A percentile compares a stretch with the other conserved stretches of the same genome.
These are phyloP conservation scores for Norana najaformis DNA, from an alignment of 2,888 invertebrate species.

Conservation along the genomic window DNA sequence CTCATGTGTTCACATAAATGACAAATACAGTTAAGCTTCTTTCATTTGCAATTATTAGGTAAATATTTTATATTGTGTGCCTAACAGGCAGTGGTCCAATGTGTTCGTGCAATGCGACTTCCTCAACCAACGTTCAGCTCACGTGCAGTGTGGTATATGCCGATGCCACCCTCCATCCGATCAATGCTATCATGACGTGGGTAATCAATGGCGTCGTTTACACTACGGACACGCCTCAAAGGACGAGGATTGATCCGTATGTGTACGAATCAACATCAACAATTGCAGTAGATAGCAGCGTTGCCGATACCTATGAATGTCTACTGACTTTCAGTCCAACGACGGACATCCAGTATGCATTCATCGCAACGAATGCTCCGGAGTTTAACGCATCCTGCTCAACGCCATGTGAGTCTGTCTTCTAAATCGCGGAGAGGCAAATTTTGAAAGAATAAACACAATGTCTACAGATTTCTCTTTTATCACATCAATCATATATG, in stretches of 20 bases:
- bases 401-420: background rate
- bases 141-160: background rate
- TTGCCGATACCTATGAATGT: background rate
- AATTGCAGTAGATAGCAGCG: background rate
- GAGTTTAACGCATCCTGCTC: background rate
- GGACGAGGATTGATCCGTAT: background rate
- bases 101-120: background rate
- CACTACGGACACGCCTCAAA: background rate
- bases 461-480: no score
- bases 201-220: background rate
- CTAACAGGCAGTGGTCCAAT: background rate
- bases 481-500: no score
- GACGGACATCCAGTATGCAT: background rate
- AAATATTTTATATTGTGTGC: background rate
- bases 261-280: background rate
- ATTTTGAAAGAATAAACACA: no score
- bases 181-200: background rate
- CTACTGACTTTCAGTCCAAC: background rate
- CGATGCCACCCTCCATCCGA: background rate
- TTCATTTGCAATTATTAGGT: background rate
- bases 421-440: no score
- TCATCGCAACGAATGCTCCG: background rate
- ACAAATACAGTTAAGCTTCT: background rate
- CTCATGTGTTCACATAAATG: background rate
- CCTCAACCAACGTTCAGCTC: background rate